A percentile compares a stretch with the other conserved stretches of the same genome.
These are phyloP conservation scores for Hypotaenidia philippensis DNA, from an alignment of 2,797 vertebrate genomes.

Conservation along the genomic window DNA sequence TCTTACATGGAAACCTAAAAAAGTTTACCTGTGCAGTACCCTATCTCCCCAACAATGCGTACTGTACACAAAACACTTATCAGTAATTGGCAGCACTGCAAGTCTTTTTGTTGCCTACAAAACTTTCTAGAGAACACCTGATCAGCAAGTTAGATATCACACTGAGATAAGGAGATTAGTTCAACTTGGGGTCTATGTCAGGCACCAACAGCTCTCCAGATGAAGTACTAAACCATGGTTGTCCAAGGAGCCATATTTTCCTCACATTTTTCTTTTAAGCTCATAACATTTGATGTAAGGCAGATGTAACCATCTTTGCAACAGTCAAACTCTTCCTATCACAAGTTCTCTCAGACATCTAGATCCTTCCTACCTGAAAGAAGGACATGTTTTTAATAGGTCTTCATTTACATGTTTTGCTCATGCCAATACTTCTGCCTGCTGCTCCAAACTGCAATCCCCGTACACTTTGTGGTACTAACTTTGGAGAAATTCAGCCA, in stretches of 20 bases:
- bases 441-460: background rate
- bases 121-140: background rate
- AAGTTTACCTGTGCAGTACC: background rate
- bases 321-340: background rate
- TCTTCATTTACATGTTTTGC: background rate
- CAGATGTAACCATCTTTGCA: background rate
- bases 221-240: background rate
- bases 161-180: background rate
- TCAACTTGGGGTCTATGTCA: background rate
- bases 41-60: background rate
- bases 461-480: background rate
- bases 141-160: background rate
- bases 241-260: fast-evolving
- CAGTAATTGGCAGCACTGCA: background rate
- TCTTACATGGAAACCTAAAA: background rate
- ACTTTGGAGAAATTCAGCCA: background rate
- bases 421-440: fast-evolving
- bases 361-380: background rate
- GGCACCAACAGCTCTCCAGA: background rate
- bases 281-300: background rate
- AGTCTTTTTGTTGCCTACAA: background rate
- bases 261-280: background rate
- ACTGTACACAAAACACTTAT: background rate
- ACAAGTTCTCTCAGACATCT: background rate
- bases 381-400: background rate